Conservation (phyloP, 2,888 invertebrate genomes). For the Drosophila sordidula region DNA sequence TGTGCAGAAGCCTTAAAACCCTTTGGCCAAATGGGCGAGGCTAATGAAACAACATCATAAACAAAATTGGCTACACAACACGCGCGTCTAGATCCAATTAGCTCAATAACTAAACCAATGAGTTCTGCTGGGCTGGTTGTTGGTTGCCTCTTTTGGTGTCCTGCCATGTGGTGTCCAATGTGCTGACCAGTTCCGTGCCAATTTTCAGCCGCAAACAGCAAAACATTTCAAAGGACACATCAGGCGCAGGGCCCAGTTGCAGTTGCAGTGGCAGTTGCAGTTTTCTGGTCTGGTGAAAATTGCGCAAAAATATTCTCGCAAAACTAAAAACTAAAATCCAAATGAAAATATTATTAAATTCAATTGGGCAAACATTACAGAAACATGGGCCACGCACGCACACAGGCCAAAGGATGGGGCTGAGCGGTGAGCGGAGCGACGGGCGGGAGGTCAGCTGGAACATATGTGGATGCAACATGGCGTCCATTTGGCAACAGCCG, state of each 20-base stretch:
- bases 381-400: constrained; percentile 65
- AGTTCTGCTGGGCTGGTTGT: not conserved
- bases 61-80: constrained; percentile 49
- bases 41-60: constrained; percentile 53
- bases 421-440: not conserved
- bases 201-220: constrained; percentile 69
- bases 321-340: constrained; percentile 76
- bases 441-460: constrained; percentile 15
- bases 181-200: constrained; percentile 56
- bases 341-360: constrained; percentile 83
- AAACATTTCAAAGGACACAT: constrained; percentile 65
- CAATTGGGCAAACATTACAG: constrained; percentile 82
- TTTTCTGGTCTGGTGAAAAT: constrained; percentile 50
- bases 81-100: constrained; percentile 50
- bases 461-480: constrained; percentile 78
- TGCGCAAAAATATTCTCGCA: constrained; percentile 61
- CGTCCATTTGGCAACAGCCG: constrained; percentile 81
- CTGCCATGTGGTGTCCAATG: constrained; percentile 38
- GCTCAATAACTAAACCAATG: constrained; percentile 39
- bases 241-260: constrained; percentile 39
- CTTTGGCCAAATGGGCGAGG: constrained; percentile 7
- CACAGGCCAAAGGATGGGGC: not conserved
- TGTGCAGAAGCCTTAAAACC: not conserved
- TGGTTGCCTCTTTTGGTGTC: constrained; percentile 5
- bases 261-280: constrained; percentile 23